These are phyloP conservation scores for Synanceia verrucosa DNA, from an alignment of 2,797 vertebrate species.

Conservation along the genomic window DNA sequence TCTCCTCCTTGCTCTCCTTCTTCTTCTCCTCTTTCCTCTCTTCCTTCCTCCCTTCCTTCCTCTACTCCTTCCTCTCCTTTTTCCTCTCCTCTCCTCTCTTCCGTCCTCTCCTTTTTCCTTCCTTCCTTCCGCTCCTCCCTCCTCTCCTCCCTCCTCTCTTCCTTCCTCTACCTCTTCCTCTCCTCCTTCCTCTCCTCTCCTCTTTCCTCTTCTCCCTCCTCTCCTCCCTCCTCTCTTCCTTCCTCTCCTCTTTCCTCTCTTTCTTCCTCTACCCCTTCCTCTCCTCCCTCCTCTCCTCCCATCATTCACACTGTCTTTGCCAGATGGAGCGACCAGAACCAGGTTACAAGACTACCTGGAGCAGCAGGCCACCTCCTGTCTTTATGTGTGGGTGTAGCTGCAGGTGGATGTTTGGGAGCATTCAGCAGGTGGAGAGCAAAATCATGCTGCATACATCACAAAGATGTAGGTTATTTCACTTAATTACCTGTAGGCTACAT, in stretches of 20 bases:
- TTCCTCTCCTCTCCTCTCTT: background rate
- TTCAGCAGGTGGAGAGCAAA: slow-evolving; percentile 24
- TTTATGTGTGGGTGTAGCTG: slow-evolving; percentile 6
- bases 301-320: slow-evolving; percentile 25
- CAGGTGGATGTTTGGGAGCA: slow-evolving; percentile 17
- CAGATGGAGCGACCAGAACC: slow-evolving; percentile 68
- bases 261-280: slow-evolving; percentile 23
- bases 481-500: background rate
- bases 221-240: background rate
- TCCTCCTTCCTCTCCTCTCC: slow-evolving; percentile 13
- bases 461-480: slow-evolving; percentile 1
- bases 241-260: background rate
- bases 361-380: slow-evolving; percentile 51
- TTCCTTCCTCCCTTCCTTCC: no score
- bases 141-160: slow-evolving; percentile 19
- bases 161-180: slow-evolving; percentile 14
- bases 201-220: slow-evolving; percentile 25
- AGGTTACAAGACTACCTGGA: slow-evolving; percentile 53
- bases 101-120: slow-evolving; percentile 1
- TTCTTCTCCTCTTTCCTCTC: no score
- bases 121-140: no score
- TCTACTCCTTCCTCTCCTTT: slow-evolving; percentile 16
- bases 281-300: slow-evolving; percentile 16
- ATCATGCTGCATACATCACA: background rate
- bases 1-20: background rate